A percentile compares a stretch with the other conserved stretches of the same genome.
Evolutionary conservation across 2,797 vertebrate species (phyloP).

Genomic region (Sylvilagus floridanus): DNA sequence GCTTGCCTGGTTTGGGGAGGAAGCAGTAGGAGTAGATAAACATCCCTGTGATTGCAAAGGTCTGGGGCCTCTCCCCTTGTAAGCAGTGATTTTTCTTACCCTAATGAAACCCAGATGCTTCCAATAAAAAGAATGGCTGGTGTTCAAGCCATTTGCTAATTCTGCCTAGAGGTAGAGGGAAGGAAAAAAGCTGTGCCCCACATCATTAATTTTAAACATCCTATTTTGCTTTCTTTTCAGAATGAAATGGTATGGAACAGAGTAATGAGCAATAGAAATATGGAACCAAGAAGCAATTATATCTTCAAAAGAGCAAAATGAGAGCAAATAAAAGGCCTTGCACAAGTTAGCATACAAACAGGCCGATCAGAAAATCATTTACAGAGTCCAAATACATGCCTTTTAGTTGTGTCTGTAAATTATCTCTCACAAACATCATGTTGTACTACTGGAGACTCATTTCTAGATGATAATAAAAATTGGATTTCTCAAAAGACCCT

Average conservation of each 20-base stretch:
- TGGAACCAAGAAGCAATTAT: slow-evolving; percentile 84
- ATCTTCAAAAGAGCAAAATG: slow-evolving; percentile 82
- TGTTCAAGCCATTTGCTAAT: slow-evolving; percentile 80
- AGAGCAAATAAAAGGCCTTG: slow-evolving; percentile 76
- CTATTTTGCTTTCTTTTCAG: slow-evolving; percentile 85
- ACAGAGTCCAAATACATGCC: slow-evolving; percentile 70
- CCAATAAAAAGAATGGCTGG: slow-evolving; percentile 76
- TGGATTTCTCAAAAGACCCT: slow-evolving; percentile 63
- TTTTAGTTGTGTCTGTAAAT: slow-evolving; percentile 76
- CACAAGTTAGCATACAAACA: slow-evolving; percentile 74
- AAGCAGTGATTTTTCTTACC: slow-evolving; percentile 74
- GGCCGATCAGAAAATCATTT: slow-evolving; percentile 70
- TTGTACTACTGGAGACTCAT: slow-evolving; percentile 62
- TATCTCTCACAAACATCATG: slow-evolving; percentile 73
- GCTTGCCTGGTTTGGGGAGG: not conserved
- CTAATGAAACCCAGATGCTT: slow-evolving; percentile 80
- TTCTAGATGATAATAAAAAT: slow-evolving; percentile 55
- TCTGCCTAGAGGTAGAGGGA: slow-evolving; percentile 76
- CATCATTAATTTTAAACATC: slow-evolving; percentile 85
- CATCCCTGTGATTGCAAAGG: not conserved
- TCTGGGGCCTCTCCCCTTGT: slow-evolving; percentile 59
- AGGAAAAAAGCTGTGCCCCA: slow-evolving; percentile 63
- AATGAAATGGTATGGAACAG: slow-evolving; percentile 84
- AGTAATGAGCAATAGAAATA: slow-evolving; percentile 84
- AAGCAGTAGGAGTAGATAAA: not conserved